Evolutionary conservation across 2,888 invertebrate species (phyloP), one percentile per base, ranked within the genome.

Genomic region (Chrysopilus asiliformis): DNA sequence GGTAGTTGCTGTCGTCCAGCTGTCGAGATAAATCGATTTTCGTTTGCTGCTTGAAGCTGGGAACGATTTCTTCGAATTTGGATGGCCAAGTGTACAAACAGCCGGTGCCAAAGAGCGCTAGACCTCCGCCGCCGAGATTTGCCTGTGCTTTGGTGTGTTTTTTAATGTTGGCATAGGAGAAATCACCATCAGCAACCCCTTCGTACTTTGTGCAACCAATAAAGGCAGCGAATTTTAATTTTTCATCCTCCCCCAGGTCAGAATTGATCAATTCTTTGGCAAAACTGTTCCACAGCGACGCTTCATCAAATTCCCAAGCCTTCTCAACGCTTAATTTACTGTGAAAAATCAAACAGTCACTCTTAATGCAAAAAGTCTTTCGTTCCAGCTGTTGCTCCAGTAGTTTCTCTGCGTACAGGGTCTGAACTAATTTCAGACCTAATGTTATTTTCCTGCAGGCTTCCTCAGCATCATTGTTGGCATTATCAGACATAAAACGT

Each of bases 1-100:
- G 74, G 59, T 87, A 89, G 49, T 85, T 85, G 60, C 91, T 91
- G 53, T 93, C 91, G 62, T 94, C 91, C 73, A 93, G 82, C 51
- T 84, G 73, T 43, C 72, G 63, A 18, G 66, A 67, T 30, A 74
- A 68, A 59, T 91, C 83, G 16, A 94, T 74, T 41, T 70, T 66
- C 17, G 74, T 70, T 4, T 31, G 70, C 49, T 47, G 53, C 19
- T 43, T 41, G 38, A 64, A 60, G 29, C 53, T 53, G 10, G 69
- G 55, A 13, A 78, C 56, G 18, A 91, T 71, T 47, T 87, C 76
- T 5, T 72, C 66, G 41, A 86, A 65, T 30, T 58, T 61, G 18
- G 71, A 70, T 2, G 94, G 87, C 93, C 93, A 94, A 3, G 89
- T 83, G 57, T 89, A 85, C 34, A 94, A 70, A 53, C 84, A 89